A percentile compares a stretch with the other conserved stretches of the same genome.
These are phyloP conservation scores for Caenorhabditis becei DNA, from an alignment of 2,888 invertebrate species.

Conservation along the genomic window DNA sequence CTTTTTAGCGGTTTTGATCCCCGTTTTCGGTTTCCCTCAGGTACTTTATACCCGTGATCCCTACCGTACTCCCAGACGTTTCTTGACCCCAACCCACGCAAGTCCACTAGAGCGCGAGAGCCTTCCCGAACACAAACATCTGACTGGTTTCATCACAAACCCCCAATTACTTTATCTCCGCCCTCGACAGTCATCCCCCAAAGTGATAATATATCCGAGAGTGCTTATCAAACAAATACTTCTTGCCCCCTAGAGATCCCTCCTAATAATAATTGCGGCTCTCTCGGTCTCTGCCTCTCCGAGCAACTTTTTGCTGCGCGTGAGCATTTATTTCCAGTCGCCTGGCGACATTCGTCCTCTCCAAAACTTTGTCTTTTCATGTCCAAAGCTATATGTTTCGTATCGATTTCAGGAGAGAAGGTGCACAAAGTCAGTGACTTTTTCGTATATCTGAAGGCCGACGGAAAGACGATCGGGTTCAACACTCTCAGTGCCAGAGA, in stretches of 20 bases:
- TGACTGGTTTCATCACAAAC: slow-evolving; percentile 25
- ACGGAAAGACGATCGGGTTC: slow-evolving; percentile 67
- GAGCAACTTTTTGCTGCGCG: background rate
- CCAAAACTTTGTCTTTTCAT: slow-evolving; percentile 19
- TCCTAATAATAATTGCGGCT: slow-evolving; percentile 33
- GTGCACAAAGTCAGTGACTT: slow-evolving; percentile 63
- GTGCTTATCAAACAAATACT: slow-evolving; percentile 52
- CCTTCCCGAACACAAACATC: slow-evolving; percentile 13
- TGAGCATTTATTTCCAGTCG: slow-evolving; percentile 48
- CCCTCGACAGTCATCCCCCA: slow-evolving; percentile 7
- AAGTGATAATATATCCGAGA: slow-evolving; percentile 28
- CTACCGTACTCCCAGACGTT: background rate
- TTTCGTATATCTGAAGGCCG: slow-evolving; percentile 57
- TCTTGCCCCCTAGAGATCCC: slow-evolving; percentile 9
- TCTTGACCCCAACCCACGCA: slow-evolving; percentile 6
- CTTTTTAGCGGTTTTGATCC: background rate
- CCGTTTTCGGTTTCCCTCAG: background rate
- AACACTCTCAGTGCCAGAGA: slow-evolving; percentile 69
- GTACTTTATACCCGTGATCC: too few species aligned
- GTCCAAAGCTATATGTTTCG: background rate
- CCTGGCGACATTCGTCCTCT: slow-evolving; percentile 43
- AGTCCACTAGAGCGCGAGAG: slow-evolving; percentile 14
- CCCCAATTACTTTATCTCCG: slow-evolving; percentile 7
- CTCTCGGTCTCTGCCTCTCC: slow-evolving; percentile 11
- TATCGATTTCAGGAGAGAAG: slow-evolving; percentile 51